Conservation (phyloP, 2,797 vertebrate species). For the Falco cherrug region DNA sequence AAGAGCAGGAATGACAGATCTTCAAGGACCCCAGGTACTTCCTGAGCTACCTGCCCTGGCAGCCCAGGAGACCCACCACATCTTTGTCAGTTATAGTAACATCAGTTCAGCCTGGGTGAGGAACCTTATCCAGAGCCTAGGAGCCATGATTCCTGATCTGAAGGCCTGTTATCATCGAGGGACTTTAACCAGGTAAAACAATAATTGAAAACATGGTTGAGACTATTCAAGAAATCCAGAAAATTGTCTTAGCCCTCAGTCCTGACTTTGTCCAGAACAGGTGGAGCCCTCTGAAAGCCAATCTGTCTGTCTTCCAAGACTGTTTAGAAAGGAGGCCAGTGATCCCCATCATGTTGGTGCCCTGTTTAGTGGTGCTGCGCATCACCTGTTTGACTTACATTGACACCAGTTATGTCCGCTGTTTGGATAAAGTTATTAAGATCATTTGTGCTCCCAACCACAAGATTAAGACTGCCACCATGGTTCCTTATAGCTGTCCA, state of each 20-base stretch:
- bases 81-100: constrained; percentile 75
- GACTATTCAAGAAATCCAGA: constrained; percentile 72
- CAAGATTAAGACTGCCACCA: constrained; percentile 30
- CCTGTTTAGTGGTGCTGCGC: constrained; percentile 66
- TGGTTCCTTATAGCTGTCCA: constrained; percentile 62
- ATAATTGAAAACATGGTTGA: constrained; percentile 75
- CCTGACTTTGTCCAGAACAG: constrained; percentile 75
- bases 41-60: constrained; percentile 10
- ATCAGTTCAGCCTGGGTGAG: constrained; percentile 60
- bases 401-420: constrained; percentile 53
- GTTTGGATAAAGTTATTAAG: constrained; percentile 61
- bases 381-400: constrained; percentile 77
- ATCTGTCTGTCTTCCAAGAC: constrained; percentile 75
- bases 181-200: constrained; percentile 72
- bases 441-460: constrained; percentile 65
- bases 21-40: background rate
- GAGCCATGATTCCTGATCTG: constrained; percentile 23
- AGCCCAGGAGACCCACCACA: constrained; percentile 56
- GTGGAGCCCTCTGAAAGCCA: constrained; percentile 78
- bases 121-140: constrained; percentile 60
- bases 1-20: background rate
- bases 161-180: constrained; percentile 67
- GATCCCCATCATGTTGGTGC: constrained; percentile 69
- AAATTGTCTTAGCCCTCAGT: constrained; percentile 75
- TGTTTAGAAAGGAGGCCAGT: constrained; percentile 68